A percentile compares a stretch with the other conserved stretches of the same genome.
Evolutionary conservation across 2,888 invertebrate genomes (phyloP).

Genomic region (Luperina nickerlii): DNA sequence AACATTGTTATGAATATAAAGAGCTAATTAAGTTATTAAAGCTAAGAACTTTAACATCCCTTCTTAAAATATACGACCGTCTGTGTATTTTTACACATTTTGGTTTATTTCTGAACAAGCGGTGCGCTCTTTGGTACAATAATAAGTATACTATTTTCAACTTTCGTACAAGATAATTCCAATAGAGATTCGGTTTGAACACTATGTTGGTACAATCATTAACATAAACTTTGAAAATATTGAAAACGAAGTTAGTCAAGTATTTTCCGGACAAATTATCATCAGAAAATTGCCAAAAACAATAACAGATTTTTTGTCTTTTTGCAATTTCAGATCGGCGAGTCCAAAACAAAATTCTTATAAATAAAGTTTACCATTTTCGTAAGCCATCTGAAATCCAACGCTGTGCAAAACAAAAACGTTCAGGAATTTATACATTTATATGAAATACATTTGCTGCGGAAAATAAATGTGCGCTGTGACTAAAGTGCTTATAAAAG

Average conservation of each 20-base stretch:
- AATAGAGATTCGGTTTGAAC: not conserved
- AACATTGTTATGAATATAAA: conserved; percentile 48
- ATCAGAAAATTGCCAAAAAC: not conserved
- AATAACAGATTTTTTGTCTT: not conserved
- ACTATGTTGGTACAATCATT: not conserved
- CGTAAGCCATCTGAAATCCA: conserved; percentile 88
- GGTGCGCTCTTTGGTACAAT: not conserved
- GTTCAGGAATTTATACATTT: conserved; percentile 67
- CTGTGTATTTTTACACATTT: conserved; percentile 3
- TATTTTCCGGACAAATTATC: not conserved
- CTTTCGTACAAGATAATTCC: not conserved
- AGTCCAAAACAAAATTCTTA: conserved; percentile 45
- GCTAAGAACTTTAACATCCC: conserved; percentile 13
- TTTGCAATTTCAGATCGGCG: not conserved
- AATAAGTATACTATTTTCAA: not conserved
- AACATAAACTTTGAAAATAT: not conserved
- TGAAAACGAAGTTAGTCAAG: not conserved
- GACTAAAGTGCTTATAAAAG: conserved; percentile 57
- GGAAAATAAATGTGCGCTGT: conserved; percentile 68
- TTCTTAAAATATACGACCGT: conserved; percentile 21
- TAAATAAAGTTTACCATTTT: conserved; percentile 82
- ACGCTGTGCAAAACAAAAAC: conserved; percentile 87
- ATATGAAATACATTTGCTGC: conserved; percentile 58
- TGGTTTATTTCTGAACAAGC: conserved; percentile 2
- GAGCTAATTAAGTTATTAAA: conserved; percentile 40